phyloP scores from a whole-genome alignment of 2,797 vertebrate genomes.

The Manis javanica region DNA sequence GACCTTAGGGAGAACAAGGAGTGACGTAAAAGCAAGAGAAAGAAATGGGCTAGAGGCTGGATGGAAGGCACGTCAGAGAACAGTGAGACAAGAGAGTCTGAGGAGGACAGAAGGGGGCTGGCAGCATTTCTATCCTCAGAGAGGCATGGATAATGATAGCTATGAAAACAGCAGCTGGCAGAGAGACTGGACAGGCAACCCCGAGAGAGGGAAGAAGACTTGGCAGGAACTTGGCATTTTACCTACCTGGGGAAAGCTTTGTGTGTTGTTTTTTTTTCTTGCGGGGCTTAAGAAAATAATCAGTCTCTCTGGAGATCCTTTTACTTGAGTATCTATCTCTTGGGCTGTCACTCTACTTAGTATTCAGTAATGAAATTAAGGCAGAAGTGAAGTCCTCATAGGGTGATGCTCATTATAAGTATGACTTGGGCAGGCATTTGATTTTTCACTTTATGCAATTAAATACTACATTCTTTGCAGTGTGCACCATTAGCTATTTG shows the following conservation, averaged over 20 bases:
- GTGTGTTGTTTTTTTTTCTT: conserved; percentile 1
- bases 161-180: conserved; percentile 52
- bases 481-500: background rate
- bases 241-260: conserved; percentile 58
- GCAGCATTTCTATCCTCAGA: conserved; percentile 45
- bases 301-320: background rate
- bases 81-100: conserved; percentile 2
- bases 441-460: conserved; percentile 44
- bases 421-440: background rate
- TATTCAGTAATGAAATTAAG: background rate
- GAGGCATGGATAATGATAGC: conserved; percentile 65
- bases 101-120: conserved; percentile 36
- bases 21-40: background rate
- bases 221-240: conserved; percentile 63
- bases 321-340: background rate
- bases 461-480: background rate
- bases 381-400: background rate
- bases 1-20: background rate
- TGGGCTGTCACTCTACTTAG: conserved; percentile 28
- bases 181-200: background rate
- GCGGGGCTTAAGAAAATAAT: conserved; percentile 52
- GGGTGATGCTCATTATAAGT: background rate
- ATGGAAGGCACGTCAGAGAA: conserved; percentile 36
- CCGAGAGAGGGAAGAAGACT: conserved; percentile 41
- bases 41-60: background rate